Base-by-base conservation (phyloP, 2,113 vertebrate species). In the Nicator chloris region DNA sequence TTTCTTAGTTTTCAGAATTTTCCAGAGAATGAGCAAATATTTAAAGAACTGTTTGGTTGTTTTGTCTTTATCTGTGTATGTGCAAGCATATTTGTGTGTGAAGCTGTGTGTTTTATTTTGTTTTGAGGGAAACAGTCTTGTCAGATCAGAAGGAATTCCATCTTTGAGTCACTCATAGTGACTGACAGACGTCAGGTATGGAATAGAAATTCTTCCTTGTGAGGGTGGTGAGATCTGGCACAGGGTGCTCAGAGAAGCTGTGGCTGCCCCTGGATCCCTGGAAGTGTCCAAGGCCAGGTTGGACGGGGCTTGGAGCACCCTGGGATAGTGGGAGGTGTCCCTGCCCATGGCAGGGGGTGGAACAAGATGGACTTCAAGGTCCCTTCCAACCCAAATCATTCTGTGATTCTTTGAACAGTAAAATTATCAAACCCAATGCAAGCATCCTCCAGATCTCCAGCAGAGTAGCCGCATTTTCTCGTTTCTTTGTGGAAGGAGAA, bases 301-400 rank as follows among this genome's bases (percentile, higher is more conserved):
- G 86, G 78, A 53, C 0, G 0, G 13, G 13, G 23, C 23, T 82
- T 39, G 39, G 53, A 53, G 39, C 11, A 26, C 0, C 11, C 20
- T 53, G 61, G 39, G 20, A 1, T 0, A 1, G 17, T 53, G 60
- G 28, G 4, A 68, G 28, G 3, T 75, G 33, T 39, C 23, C 16
- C 69, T 68, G 45, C 16, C 2, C 24, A 45, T 12, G 59, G 24
- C n/a, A 60, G 20, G 11, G 10, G 0, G 0, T 59, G 39, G 61
- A 45, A 60, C 2, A 4, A 10, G 16, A 10, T 53, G 16, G 3
- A 10, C 2, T 75, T 66, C 1, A 9, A n/a, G 9, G 9, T 66
- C 11, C 13, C 6, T 60, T 75, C 45, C n/a, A 53, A 17, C 24
- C 20, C 39, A 68, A 53, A 39, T 9, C 13, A 39, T 53, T 53